These are phyloP conservation scores for Oryzias celebensis DNA, from an alignment of 2,113 vertebrate genomes.

Conservation along the genomic window DNA sequence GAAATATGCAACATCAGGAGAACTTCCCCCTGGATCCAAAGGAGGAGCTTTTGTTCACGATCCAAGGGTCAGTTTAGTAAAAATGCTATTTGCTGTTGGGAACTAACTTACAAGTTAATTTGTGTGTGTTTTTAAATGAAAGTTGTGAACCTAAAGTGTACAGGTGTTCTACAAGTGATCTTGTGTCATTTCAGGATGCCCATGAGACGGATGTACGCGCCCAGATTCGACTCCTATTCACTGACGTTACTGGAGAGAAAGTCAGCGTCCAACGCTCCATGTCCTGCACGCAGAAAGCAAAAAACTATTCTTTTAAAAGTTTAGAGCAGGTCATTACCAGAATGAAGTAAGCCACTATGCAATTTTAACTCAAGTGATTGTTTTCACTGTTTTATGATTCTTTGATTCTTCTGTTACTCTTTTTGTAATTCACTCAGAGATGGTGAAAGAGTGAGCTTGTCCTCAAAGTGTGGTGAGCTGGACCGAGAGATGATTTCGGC, in stretches of 20 bases:
- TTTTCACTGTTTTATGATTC: background rate
- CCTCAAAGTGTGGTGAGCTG: constrained; percentile 95
- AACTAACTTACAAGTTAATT: background rate
- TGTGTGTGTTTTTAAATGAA: background rate
- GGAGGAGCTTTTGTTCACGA: constrained; percentile 95
- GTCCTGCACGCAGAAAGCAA: constrained; percentile 92
- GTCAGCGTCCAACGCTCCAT: constrained; percentile 91
- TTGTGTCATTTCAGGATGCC: constrained; percentile 80
- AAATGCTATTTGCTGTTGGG: background rate
- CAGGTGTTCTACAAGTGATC: background rate
- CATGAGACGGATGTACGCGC: constrained; percentile 95
- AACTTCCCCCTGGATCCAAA: constrained; percentile 97
- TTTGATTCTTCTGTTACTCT: background rate
- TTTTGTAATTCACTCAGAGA: constrained; percentile 70
- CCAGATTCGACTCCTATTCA: constrained; percentile 91
- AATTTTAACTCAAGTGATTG: background rate
- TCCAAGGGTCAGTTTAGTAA: constrained; percentile 78
- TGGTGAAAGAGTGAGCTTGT: constrained; percentile 87
- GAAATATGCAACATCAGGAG: constrained; percentile 91
- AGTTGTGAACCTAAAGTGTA: too few relatives aligned
- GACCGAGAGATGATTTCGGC: constrained; percentile 94
- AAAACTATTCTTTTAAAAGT: constrained; percentile 89
- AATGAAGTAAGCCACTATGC: constrained; percentile 79
- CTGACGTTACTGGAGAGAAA: constrained; percentile 86
- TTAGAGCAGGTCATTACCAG: constrained; percentile 92